A percentile compares a stretch with the other conserved stretches of the same genome.
Evolutionary conservation across 53 echinoderm and acorn worm species (phyloP).

Genomic region (Patiria pectinifera): DNA sequence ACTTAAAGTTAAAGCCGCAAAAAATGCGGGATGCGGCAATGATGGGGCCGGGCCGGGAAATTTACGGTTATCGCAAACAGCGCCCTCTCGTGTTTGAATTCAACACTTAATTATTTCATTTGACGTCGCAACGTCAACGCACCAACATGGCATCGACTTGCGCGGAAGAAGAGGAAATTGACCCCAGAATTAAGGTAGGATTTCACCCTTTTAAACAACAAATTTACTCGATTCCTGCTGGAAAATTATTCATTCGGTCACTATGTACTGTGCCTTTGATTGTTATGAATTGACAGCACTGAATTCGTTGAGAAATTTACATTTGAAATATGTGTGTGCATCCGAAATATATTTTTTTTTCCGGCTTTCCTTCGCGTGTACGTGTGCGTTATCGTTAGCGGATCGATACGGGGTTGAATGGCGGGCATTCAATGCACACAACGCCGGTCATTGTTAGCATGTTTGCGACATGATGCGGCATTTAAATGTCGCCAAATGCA

Average conservation of each 20-base stretch:
- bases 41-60: no score
- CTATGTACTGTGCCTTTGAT: no score
- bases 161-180: constrained; percentile 58
- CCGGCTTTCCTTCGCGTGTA: not conserved
- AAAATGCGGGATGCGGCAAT: no score
- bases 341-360: not conserved
- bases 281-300: not conserved
- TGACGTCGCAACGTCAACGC: not conserved
- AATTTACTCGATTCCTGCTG: not conserved
- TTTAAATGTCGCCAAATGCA: not conserved
- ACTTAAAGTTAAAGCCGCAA: no score
- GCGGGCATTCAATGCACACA: not conserved
- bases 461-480: not conserved
- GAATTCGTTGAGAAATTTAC: not conserved
- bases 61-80: no score
- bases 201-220: constrained; percentile 1
- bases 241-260: not conserved
- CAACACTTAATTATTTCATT: not conserved
- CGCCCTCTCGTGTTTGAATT: no score
- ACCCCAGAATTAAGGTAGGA: constrained; percentile 72
- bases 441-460: not conserved
- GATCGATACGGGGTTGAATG: not conserved
- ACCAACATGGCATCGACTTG: constrained; percentile 48
- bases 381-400: not conserved
- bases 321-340: not conserved